Base-by-base conservation (phyloP, 2,113 vertebrate genomes). In the Rostratula benghalensis region DNA sequence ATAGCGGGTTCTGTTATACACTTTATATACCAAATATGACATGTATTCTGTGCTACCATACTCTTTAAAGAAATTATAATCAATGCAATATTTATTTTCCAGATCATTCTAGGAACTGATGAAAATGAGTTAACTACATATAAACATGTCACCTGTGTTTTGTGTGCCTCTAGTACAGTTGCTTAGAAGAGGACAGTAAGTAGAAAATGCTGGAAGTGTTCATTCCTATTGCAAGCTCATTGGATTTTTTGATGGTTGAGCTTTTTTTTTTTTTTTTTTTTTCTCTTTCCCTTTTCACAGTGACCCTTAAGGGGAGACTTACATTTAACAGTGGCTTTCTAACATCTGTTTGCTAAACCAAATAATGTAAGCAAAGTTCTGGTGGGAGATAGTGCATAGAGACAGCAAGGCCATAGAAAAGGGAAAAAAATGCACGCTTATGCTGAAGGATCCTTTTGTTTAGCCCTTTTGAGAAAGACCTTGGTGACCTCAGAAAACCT, bases 401-500 rank as follows among this genome's bases (percentile, higher is more conserved):
- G 87, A 94, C 83, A 94, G 83, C 92, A 91, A 94, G 48, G 73
- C 88, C 63, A 94, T 94, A 94, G 95, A 96, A 89, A 93, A 73
- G 39, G 12, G 1, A 7, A 31, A 23, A 23, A 92, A 94, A 84
- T 56, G 85, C 94, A 83, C 9, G 27, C 79, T 94, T 96, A 96
- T 95, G 89, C 89, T 98, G 97, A 98, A 98, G 94, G 94, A 97
- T 97, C 94, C 97, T 97, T 98, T 98, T 98, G 98, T 98, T 98
- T 73, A 85, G 92, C 92, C 60, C 97, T 97, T 97, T 97, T 96
- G 96, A 98, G 97, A 97, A 98, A 97, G 96, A 98, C 98, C 98
- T 98, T 97, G 80, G 89, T 99, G 98, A 99, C 99, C 98, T 98
- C 97, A 98, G 97, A 97, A 98, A 98, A 98, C 97, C 97, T 97